Evolutionary conservation across 2,888 invertebrate species (phyloP).

Genomic region (Rhodophaea formosa): DNA sequence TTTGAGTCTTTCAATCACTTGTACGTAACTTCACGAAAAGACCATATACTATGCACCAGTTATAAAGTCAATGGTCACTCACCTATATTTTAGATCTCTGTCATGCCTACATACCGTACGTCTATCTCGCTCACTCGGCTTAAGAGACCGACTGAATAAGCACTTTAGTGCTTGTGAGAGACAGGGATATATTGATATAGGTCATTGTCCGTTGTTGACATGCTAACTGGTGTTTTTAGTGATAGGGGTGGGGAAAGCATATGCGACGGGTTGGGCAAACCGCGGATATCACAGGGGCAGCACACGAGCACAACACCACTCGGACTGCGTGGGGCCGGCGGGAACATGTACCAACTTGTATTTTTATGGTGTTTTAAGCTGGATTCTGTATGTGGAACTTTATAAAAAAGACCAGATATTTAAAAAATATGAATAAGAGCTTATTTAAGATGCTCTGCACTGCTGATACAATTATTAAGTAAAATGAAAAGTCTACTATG

Average conservation of each 20-base stretch:
- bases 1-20: background rate
- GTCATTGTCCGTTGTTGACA: background rate
- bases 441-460: too few relatives aligned
- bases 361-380: background rate
- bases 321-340: conserved; percentile 20
- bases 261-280: conserved; percentile 22
- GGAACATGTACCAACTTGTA: conserved; percentile 6
- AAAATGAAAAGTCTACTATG: background rate
- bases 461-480: too few relatives aligned
- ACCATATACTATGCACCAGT: background rate
- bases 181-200: background rate
- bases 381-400: too few relatives aligned
- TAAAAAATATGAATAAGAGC: too few relatives aligned
- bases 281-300: conserved; percentile 26
- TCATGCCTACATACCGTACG: background rate
- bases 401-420: too few relatives aligned
- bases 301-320: conserved; percentile 24
- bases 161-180: background rate
- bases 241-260: conserved; percentile 15
- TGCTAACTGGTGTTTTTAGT: background rate
- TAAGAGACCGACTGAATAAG: too few relatives aligned
- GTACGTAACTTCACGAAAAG: background rate
- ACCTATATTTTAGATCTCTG: background rate
- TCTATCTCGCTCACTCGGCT: too few relatives aligned
- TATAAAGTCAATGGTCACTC: background rate